Conservation (phyloP, 2,797 vertebrate species). For the Buphagus erythrorhynchus region DNA sequence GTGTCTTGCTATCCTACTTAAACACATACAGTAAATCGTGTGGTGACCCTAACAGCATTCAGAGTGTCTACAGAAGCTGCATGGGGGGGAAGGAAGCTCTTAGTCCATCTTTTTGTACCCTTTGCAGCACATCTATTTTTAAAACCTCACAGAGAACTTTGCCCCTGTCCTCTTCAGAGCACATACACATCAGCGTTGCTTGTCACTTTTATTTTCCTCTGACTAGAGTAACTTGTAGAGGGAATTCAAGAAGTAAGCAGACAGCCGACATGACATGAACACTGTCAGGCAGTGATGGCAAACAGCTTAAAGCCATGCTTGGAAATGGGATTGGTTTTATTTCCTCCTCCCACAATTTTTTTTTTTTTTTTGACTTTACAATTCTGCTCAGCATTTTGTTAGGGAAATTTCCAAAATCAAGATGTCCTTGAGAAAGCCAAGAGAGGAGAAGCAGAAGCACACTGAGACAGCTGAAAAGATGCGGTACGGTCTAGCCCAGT, state of each 20-base stretch:
- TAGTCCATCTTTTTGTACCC: not conserved
- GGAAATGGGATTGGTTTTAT: accelerated
- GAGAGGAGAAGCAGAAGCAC: not conserved
- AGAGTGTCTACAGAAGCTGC: not conserved
- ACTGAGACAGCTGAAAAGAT: not conserved
- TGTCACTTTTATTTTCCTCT: not conserved
- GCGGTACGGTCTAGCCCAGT: not conserved
- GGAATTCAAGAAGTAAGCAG: constrained; percentile 17
- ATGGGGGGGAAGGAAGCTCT: not conserved
- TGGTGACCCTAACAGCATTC: not conserved
- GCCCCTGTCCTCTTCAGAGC: not conserved
- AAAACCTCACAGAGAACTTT: not conserved
- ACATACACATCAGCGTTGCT: accelerated
- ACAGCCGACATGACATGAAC: not conserved
- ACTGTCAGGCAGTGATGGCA: not conserved
- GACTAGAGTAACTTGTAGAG: not conserved
- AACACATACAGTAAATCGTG: not conserved
- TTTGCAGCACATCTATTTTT: constrained; percentile 28
- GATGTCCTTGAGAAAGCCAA: not conserved
- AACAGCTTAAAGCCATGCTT: not conserved
- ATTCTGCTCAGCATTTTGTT: not conserved
- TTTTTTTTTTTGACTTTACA: not conserved
- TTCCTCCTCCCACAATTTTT: not conserved
- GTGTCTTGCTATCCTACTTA: not conserved
- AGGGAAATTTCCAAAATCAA: not conserved